Conservation (phyloP, 2,797 vertebrate species). For the Lepilemur septentrionalis region DNA sequence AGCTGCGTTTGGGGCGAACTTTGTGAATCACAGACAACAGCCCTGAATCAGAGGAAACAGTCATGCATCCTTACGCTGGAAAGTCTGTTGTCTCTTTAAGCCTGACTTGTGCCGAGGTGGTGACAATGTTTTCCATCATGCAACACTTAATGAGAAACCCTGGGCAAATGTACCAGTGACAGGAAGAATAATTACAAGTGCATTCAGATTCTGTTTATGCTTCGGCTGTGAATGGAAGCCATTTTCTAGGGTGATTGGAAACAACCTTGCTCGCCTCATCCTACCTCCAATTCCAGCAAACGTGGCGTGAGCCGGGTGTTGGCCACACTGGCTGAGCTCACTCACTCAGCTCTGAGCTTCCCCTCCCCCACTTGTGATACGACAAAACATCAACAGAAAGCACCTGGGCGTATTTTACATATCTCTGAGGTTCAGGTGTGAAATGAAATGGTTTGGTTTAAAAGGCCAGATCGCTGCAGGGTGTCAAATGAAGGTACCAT, state of each 20-base stretch:
- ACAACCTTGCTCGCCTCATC: background rate
- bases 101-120: background rate
- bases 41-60: background rate
- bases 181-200: background rate
- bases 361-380: background rate
- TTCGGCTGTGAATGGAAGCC: background rate
- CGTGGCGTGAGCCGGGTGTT: background rate
- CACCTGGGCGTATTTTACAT: background rate
- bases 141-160: background rate
- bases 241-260: background rate
- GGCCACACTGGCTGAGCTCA: background rate
- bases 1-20: background rate
- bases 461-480: background rate
- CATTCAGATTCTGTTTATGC: background rate
- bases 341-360: background rate
- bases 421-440: background rate
- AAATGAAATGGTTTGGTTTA: background rate
- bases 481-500: background rate
- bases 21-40: background rate
- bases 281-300: too few species aligned
- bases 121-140: background rate
- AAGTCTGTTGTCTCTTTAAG: background rate
- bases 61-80: background rate
- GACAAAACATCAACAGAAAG: background rate
- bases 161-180: background rate